Conservation (phyloP, 2,888 invertebrate genomes). For the Cetonia aurata region DNA sequence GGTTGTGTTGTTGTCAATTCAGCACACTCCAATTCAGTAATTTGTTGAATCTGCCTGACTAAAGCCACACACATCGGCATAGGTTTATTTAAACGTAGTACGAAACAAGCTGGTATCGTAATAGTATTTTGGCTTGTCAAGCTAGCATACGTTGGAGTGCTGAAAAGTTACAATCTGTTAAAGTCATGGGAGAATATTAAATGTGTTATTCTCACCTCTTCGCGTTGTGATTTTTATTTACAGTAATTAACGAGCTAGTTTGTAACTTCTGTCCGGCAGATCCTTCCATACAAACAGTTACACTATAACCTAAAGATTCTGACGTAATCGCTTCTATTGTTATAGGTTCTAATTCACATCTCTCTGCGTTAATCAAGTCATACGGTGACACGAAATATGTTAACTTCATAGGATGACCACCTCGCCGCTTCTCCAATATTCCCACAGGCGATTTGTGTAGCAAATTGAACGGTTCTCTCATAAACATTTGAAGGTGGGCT, state of each 20-base stretch:
- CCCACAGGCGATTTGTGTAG: slow-evolving; percentile 93
- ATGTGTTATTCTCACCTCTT: slow-evolving; percentile 73
- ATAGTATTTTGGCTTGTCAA: slow-evolving; percentile 88
- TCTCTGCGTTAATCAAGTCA: slow-evolving; percentile 85
- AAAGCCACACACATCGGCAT: slow-evolving; percentile 87
- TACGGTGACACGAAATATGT: slow-evolving; percentile 96
- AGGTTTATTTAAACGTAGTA: slow-evolving; percentile 82
- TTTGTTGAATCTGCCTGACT: slow-evolving; percentile 75
- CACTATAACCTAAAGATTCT: slow-evolving; percentile 85
- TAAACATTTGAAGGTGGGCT: slow-evolving; percentile 81
- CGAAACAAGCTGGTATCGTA: slow-evolving; percentile 91
- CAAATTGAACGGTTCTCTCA: slow-evolving; percentile 78
- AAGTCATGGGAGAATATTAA: not conserved
- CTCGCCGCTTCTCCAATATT: slow-evolving; percentile 83
- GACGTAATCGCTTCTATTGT: slow-evolving; percentile 79
- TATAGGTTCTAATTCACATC: slow-evolving; percentile 79
- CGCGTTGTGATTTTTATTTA: slow-evolving; percentile 77
- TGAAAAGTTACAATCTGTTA: slow-evolving; percentile 60
- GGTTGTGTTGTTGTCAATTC: slow-evolving; percentile 72
- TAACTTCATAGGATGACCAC: slow-evolving; percentile 93
- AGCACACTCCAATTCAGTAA: slow-evolving; percentile 72
- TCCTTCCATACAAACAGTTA: slow-evolving; percentile 91
- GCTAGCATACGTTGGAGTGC: slow-evolving; percentile 83
- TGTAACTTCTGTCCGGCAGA: slow-evolving; percentile 88
- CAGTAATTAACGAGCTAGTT: slow-evolving; percentile 77